A percentile compares a stretch with the other conserved stretches of the same genome.
phyloP scores from a whole-genome alignment of 2,113 vertebrate species.

The Callocephalon fimbriatum region DNA sequence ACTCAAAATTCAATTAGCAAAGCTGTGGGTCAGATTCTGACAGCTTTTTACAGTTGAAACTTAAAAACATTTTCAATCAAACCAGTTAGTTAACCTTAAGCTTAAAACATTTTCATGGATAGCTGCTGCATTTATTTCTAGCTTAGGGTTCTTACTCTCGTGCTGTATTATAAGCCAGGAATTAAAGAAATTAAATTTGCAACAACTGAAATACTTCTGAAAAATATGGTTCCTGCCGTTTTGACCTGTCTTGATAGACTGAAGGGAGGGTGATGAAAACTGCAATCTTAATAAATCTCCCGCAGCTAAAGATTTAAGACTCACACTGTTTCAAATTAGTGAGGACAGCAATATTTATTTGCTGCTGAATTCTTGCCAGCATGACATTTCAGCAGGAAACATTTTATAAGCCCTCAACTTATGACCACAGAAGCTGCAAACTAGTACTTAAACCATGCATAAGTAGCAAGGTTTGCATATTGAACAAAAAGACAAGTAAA shows the following conservation, averaged over 20 bases:
- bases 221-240: slow-evolving; percentile 45
- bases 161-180: neutral
- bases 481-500: neutral
- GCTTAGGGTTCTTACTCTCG: neutral
- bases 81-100: neutral
- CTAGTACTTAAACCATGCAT: neutral
- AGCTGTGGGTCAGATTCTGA: neutral
- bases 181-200: slow-evolving; percentile 53
- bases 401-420: slow-evolving; percentile 74
- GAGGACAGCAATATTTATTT: slow-evolving; percentile 81
- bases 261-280: slow-evolving; percentile 72
- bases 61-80: neutral
- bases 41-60: slow-evolving; percentile 4
- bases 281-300: slow-evolving; percentile 82
- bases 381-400: slow-evolving; percentile 75
- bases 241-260: slow-evolving; percentile 72
- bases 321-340: slow-evolving; percentile 83
- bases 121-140: slow-evolving; percentile 37
- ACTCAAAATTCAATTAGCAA: neutral
- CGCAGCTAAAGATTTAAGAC: slow-evolving; percentile 75
- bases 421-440: slow-evolving; percentile 63
- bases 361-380: slow-evolving; percentile 74
- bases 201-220: neutral
- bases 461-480: neutral
- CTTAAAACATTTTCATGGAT: slow-evolving; percentile 20